These are phyloP conservation scores for Cyphomyrmex costatus DNA, from an alignment of 1,140 invertebrate genomes.

Conservation along the genomic window DNA sequence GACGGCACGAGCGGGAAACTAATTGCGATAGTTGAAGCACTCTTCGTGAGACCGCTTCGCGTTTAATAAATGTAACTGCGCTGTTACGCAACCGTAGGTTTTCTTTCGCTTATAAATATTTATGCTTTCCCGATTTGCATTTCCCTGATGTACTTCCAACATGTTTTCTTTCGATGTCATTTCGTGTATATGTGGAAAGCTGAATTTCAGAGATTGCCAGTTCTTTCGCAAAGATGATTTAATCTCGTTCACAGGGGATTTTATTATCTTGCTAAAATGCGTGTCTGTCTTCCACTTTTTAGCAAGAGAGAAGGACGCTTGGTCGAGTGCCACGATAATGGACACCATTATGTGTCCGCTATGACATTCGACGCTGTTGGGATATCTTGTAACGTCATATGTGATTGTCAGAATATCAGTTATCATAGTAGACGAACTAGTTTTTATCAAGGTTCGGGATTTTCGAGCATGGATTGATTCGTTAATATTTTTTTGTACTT, in stretches of 20 bases:
- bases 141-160: neutral
- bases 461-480: neutral
- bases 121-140: slow-evolving; percentile 37
- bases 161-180: slow-evolving; percentile 9
- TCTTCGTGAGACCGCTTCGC: slow-evolving; percentile 46
- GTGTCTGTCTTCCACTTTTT: neutral
- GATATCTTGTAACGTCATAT: slow-evolving; percentile 22
- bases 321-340: slow-evolving; percentile 32
- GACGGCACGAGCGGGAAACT: slow-evolving; percentile 61
- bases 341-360: slow-evolving; percentile 11
- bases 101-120: slow-evolving; percentile 60
- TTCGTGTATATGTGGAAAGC: neutral
- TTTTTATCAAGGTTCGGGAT: slow-evolving; percentile 7
- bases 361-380: slow-evolving; percentile 15
- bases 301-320: neutral
- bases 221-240: neutral
- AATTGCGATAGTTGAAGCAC: slow-evolving; percentile 63
- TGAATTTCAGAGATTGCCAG: neutral
- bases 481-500: neutral
- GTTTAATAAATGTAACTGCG: slow-evolving; percentile 62
- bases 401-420: slow-evolving; percentile 4
- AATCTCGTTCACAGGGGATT: neutral
- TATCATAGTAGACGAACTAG: neutral
- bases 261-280: slow-evolving; percentile 3
- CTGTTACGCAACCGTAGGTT: slow-evolving; percentile 49